Conservation (phyloP, 2,888 invertebrate genomes). For the Eugnorisma glareosa region DNA sequence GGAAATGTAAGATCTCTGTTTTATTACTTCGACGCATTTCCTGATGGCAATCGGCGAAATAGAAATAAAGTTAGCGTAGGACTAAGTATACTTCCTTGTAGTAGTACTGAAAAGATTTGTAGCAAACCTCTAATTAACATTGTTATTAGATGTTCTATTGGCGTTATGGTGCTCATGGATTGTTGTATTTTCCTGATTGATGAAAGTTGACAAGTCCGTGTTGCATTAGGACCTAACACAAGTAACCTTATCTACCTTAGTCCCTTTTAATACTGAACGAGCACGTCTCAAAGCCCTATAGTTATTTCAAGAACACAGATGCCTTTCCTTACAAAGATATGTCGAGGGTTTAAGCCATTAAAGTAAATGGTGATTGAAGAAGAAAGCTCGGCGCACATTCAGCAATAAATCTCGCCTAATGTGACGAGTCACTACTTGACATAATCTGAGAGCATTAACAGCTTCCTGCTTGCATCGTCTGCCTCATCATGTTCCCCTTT, state of each 20-base stretch:
- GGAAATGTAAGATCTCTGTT: neutral
- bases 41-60: neutral
- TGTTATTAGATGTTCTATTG: neutral
- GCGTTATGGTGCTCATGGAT: neutral
- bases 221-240: neutral
- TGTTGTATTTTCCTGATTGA: neutral
- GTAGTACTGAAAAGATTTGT: conserved; percentile 16
- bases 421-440: conserved; percentile 23
- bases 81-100: neutral
- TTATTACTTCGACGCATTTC: conserved; percentile 17
- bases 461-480: conserved; percentile 23
- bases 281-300: conserved; percentile 11
- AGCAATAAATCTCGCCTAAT: conserved; percentile 48
- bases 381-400: conserved; percentile 14
- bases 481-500: conserved; percentile 25
- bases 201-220: neutral
- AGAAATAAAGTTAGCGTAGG: conserved; percentile 15
- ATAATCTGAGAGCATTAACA: conserved; percentile 46
- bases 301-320: neutral
- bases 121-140: neutral
- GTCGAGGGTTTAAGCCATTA: conserved; percentile 10
- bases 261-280: neutral
- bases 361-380: conserved; percentile 24
- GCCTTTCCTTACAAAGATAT: neutral
- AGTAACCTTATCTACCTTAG: neutral